Evolutionary conservation across 2,797 vertebrate genomes (phyloP).

Genomic region (Myotis myotis): DNA sequence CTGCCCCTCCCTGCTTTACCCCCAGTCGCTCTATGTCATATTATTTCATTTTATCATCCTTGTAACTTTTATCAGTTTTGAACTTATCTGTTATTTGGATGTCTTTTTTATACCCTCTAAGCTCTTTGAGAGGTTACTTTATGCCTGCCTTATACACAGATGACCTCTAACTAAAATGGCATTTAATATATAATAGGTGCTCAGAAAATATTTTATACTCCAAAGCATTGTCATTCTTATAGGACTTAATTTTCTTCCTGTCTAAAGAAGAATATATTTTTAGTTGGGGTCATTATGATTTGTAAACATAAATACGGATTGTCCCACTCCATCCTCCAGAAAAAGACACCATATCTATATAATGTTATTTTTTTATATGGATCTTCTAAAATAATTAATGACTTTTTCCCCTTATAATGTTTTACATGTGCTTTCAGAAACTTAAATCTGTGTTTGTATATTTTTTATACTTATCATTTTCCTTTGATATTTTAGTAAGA

Average conservation of each 20-base stretch:
- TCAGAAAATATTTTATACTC: conserved; percentile 46
- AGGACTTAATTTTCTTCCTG: conserved; percentile 20
- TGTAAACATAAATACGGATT: background rate
- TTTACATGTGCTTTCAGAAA: background rate
- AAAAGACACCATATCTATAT: background rate
- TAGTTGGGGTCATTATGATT: background rate
- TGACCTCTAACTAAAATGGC: background rate
- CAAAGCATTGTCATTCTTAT: background rate
- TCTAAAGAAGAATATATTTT: background rate
- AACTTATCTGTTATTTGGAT: background rate
- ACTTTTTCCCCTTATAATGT: background rate
- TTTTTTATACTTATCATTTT: conserved; percentile 4
- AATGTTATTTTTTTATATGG: conserved; percentile 29
- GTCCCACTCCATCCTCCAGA: background rate
- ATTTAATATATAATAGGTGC: background rate
- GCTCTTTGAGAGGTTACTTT: background rate
- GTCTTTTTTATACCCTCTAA: background rate
- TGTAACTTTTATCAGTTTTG: background rate
- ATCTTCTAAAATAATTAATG: conserved; percentile 17
- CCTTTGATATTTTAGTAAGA: background rate
- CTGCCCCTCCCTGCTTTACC: background rate
- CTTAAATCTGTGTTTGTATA: background rate
- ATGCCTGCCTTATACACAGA: background rate
- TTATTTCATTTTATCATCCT: conserved; percentile 2
- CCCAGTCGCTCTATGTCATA: background rate